Evolutionary conservation across 2,888 invertebrate species (phyloP), one percentile per base, ranked within the genome.

Genomic region (Agrochola lota): DNA sequence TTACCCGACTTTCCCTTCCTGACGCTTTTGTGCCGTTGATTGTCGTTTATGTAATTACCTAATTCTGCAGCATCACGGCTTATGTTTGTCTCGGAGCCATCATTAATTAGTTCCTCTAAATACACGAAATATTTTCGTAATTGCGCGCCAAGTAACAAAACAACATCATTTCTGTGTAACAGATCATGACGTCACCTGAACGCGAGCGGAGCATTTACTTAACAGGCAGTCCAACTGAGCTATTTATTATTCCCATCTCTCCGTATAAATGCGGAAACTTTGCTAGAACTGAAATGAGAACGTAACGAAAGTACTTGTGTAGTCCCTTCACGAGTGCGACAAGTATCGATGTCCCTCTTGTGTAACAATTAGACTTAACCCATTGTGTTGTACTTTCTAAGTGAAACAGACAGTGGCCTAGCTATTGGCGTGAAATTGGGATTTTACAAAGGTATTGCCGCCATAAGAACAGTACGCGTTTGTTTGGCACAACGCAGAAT

Each of bases 41-140:
- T 95, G 95, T 95, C 95, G 91, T 95, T 96, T 94, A 94, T 94
- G 91, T 96, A 96, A 96, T 96, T 96, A 94, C 94, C 92, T 71
- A 83, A 84, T 87, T 94, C 93, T 92, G 92, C 91, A 91, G 90
- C 91, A 92, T 91, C 93, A 90, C 91, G 91, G 89, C 88, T 87
- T 87, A 81, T 85, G 89, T 85, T 90, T 90, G 84, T 93, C 91
- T 91, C 87, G 62, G 89, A 90, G 15, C 89, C 87, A 90, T 91
- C 90, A 87, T 92, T 92, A 92, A 94, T 95, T 94, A 93, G 93
- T 91, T 90, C 84, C 90, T 81, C 78, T 84, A 85, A 91, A 85
- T 88, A 90, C 89, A 87, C 91, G 91, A 93, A 93, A 94, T 94
- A 94, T 94, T 94, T 93, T 92, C 92, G 91, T 95, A 95, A 95